Evolutionary conservation across 2,888 invertebrate genomes (phyloP), one percentile per base, ranked within the genome.

Genomic region (Corbicula japonica): DNA sequence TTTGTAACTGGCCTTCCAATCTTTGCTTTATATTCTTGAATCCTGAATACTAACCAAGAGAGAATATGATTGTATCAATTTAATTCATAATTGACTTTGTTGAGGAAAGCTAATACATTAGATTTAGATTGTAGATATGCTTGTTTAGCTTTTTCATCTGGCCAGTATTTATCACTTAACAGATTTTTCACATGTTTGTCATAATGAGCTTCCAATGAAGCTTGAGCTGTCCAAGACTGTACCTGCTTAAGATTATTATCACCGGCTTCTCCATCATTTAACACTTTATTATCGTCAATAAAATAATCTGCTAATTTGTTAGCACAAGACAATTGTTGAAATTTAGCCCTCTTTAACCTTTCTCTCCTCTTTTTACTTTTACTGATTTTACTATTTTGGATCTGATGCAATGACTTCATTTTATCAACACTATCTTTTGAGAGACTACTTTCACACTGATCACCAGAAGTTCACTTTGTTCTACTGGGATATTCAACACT

Each of bases 141-240:
- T n/a, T n/a, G n/a, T n/a, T n/a, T n/a, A n/a, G n/a, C n/a, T n/a
- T n/a, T n/a, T n/a, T n/a, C n/a, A 32, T 72, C 50, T 15, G 75
- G 75, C 81, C 81, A 82, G 38, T 72, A 77, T 23, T 72, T 34
- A 44, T 82, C 81, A 68, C 69, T 23, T 44, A 62, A 72, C 54
- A 72, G 63, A 23, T 72, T 52, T 44, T 72, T 62, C 6, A 72
- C 61, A 72, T 35, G 54, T 35, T 52, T 21, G 12, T 41, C 38
- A 62, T 62, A 72, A 4, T 30, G 18, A 18, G 38, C 18, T 34
- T 52, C 50, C n/a, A 66, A 41, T 21, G 8, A 5, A 6, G 34
- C 38, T 66, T 41, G 52, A 26, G 28, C 54, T 54, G 30, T 15
- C 30, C 41, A 26, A n/a, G 12, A 26, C 18, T 5, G 3, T 26